Evolutionary conservation across 1,140 invertebrate genomes (phyloP).

Genomic region (Pogonomyrmex barbatus): DNA sequence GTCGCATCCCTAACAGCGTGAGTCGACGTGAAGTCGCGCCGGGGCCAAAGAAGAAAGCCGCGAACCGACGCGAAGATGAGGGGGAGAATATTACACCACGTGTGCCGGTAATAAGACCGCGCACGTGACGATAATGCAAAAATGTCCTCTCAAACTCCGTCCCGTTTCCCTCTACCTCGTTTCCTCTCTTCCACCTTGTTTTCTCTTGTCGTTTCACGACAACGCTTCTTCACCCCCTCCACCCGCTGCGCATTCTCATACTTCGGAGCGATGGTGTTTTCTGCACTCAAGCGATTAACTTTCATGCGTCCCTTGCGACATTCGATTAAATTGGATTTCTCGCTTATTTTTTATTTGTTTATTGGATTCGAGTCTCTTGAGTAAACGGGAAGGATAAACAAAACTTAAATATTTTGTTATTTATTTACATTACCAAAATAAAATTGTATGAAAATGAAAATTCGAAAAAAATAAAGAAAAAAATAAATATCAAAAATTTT

Average conservation of each 20-base stretch:
- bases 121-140: slow-evolving; percentile 84
- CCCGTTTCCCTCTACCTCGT: slow-evolving; percentile 31
- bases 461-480: slow-evolving; percentile 2
- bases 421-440: neutral
- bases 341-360: slow-evolving; percentile 23
- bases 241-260: neutral
- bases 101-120: slow-evolving; percentile 84
- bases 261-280: slow-evolving; percentile 15
- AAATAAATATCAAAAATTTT: neutral
- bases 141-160: slow-evolving; percentile 68
- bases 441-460: neutral
- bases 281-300: slow-evolving; percentile 49
- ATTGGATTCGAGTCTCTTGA: neutral
- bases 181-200: slow-evolving; percentile 39
- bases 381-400: neutral
- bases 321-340: slow-evolving; percentile 45
- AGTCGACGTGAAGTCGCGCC: slow-evolving; percentile 53
- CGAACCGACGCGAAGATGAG: slow-evolving; percentile 67
- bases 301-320: slow-evolving; percentile 27
- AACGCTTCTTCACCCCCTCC: slow-evolving; percentile 33
- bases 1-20: slow-evolving; percentile 80
- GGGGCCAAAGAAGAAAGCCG: slow-evolving; percentile 62
- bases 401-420: neutral
- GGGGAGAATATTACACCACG: slow-evolving; percentile 83
- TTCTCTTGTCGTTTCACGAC: slow-evolving; percentile 41